Evolutionary conservation across 2,888 invertebrate genomes (phyloP).

Genomic region (Drosophila aldrichi): DNA sequence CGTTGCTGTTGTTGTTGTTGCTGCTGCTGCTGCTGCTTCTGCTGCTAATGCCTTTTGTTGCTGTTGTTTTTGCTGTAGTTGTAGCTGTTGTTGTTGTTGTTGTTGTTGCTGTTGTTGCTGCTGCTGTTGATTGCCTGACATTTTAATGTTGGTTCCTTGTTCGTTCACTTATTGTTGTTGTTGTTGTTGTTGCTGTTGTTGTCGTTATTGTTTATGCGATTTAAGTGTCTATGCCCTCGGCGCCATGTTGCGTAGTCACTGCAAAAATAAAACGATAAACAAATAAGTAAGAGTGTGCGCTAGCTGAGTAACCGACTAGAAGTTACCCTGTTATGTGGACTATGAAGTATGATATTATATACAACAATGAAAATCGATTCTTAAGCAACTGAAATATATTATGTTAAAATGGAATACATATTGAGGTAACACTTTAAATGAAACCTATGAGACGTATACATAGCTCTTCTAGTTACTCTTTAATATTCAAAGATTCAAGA

Average conservation of each 20-base stretch:
- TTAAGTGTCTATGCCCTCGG: slow-evolving; percentile 63
- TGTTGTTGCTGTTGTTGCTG: slow-evolving; percentile 44
- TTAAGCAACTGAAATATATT: neutral
- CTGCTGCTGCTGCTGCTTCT: neutral
- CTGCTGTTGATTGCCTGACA: slow-evolving; percentile 77
- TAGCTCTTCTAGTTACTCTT: neutral
- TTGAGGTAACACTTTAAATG: neutral
- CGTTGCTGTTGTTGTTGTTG: slow-evolving; percentile 46
- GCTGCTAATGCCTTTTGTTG: slow-evolving; percentile 40
- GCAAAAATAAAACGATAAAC: slow-evolving; percentile 39
- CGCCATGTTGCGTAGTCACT: slow-evolving; percentile 56
- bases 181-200: slow-evolving; percentile 28
- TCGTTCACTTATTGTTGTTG: slow-evolving; percentile 40
- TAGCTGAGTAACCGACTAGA: neutral
- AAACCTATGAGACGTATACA: too few species aligned
- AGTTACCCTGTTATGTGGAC: slow-evolving; percentile 1
- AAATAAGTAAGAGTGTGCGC: slow-evolving; percentile 41
- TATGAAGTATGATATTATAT: too few species aligned
- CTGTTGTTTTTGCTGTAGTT: slow-evolving; percentile 47
- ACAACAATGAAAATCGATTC: neutral
- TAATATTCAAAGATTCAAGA: neutral
- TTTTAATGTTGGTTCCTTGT: slow-evolving; percentile 71
- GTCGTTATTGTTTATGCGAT: slow-evolving; percentile 9
- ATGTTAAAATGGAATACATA: neutral
- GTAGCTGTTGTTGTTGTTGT: slow-evolving; percentile 37